Evolutionary conservation across 1,140 invertebrate genomes (phyloP), one percentile per base, ranked within the genome.

Genomic region (Anoplolepis gracilipes): DNA sequence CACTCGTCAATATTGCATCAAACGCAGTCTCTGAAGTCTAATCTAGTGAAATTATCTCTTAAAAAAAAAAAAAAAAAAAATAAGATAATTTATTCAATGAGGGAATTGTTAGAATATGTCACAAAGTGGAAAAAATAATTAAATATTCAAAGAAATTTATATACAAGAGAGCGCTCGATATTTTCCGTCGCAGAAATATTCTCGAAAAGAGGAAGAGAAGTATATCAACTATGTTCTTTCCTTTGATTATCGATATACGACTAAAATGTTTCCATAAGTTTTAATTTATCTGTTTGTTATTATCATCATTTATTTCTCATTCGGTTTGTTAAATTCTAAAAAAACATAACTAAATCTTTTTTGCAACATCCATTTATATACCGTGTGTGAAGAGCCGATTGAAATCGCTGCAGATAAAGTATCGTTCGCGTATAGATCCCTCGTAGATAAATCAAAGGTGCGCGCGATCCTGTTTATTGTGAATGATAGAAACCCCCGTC

Each of bases 401-500:
- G 25, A 4, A 36, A 55, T 69, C 36, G 3, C 8, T 1, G n/a
- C 39, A 70, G 36, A 22, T 69, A 76, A n/a, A 78, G 64, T 59
- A 57, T 59, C 77, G 22, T 13, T 49, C 46, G 46, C 46, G 16
- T 42, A n/a, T n/a, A 57, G 36, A 81, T 81, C 46, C 19, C 3
- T 49, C 1, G 22, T 4, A 8, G 78, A 81, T 59, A 42, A 25
- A 59, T 70, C 33, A 19, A 1, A 55, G 16, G 7, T 42, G 64
- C 75, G 84, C 42, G 77, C 42, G 59, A 84, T 84, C 57, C 46
- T 46, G 84, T 78, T 55, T 75, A 84, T 55, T 46, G 33, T 79
- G 53, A 53, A 89, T 84, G 87, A 89, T 88, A 88, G 65, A 89
- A 89, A 75, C 13, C 46, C 8, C 39, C 61, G 62, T 73, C 62